phyloP scores from a whole-genome alignment of 2,888 invertebrate genomes.

The Hypsopygia costalis region DNA sequence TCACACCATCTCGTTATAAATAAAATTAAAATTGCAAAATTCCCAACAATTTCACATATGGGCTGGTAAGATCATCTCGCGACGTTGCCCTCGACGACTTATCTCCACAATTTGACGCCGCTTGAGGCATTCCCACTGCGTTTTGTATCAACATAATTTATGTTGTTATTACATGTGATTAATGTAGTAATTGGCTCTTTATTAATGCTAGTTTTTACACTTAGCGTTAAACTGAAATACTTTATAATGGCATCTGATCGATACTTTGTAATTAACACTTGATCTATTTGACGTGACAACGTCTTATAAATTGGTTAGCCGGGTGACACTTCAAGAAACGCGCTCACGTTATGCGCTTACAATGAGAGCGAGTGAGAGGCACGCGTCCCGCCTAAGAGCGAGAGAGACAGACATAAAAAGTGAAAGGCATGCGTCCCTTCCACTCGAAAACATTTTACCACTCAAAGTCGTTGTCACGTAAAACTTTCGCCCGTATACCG shows the following conservation, averaged over 20 bases:
- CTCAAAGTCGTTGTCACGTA: too few relatives aligned
- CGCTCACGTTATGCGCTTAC: too few relatives aligned
- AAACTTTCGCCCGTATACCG: too few relatives aligned
- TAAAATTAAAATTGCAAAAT: constrained; percentile 80
- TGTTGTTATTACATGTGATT: constrained; percentile 67
- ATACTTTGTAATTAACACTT: not conserved
- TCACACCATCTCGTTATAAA: constrained; percentile 59
- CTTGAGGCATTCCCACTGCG: constrained; percentile 51
- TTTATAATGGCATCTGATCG: not conserved
- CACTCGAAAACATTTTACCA: too few relatives aligned
- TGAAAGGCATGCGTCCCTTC: too few relatives aligned
- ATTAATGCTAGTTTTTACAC: constrained; percentile 19
- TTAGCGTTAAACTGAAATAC: not conserved
- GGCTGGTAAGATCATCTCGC: constrained; percentile 70
- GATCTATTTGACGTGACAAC: too few relatives aligned
- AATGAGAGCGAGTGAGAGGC: too few relatives aligned
- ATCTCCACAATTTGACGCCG: constrained; percentile 66
- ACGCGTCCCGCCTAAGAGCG: too few relatives aligned
- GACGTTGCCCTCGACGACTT: constrained; percentile 41
- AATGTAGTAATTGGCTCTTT: constrained; percentile 62
- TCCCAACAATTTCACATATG: constrained; percentile 77
- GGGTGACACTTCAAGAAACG: too few relatives aligned
- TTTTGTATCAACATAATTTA: constrained; percentile 73
- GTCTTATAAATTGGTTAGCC: too few relatives aligned
- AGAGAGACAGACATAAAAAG: too few relatives aligned